phyloP scores from a whole-genome alignment of 2,113 vertebrate species.

The Eretmochelys imbricata region DNA sequence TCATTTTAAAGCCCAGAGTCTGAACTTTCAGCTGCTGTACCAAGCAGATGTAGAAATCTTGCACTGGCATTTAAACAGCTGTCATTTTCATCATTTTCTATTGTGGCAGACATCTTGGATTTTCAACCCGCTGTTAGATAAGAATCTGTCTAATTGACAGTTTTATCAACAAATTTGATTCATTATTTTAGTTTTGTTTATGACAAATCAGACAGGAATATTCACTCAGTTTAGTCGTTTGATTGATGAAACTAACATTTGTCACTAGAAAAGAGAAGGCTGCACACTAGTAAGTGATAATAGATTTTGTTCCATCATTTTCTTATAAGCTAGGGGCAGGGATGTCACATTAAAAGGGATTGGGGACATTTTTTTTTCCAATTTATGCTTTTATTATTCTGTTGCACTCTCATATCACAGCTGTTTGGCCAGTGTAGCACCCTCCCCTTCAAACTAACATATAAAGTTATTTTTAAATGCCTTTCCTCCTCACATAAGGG shows the following conservation, averaged over 20 bases:
- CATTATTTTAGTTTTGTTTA: background rate
- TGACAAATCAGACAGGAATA: background rate
- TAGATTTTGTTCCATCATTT: background rate
- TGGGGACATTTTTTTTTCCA: background rate
- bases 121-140: background rate
- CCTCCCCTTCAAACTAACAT: background rate
- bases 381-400: background rate
- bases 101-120: background rate
- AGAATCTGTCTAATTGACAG: background rate
- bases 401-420: background rate
- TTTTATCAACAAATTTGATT: background rate
- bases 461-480: background rate
- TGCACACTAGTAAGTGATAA: background rate
- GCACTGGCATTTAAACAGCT: background rate
- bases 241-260: background rate
- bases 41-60: background rate
- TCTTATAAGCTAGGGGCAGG: background rate
- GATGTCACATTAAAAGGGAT: background rate
- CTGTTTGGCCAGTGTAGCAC: background rate
- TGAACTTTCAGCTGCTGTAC: background rate
- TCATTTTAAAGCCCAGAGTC: background rate
- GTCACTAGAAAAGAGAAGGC: background rate
- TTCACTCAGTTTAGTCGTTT: background rate
- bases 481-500: background rate
- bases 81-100: background rate